Evolutionary conservation across 37 sponge, comb jelly and placozoan species (phyloP), one percentile per base, ranked within the genome.

Genomic region (Aplysina aerophoba): DNA sequence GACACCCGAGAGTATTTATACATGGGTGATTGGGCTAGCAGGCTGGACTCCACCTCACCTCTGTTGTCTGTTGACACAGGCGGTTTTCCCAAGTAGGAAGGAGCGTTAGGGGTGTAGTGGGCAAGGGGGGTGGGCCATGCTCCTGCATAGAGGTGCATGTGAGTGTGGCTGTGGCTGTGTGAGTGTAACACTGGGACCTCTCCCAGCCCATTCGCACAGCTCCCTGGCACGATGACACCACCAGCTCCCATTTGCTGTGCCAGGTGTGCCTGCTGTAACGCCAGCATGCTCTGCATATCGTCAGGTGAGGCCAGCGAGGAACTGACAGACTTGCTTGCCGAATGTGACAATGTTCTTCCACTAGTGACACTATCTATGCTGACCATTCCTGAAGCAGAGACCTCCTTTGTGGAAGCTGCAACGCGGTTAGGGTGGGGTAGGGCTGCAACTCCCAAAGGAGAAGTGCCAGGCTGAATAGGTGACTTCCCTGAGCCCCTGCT

Each of bases 161-260:
- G 71, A 17, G 71, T 69, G 71, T 69, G 71, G 4, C 35, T 69
- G 71, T 69, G 71, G 71, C 30, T 69, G 34, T 69, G 71, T 16
- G 71, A 34, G 71, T 69, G 71, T 0, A 69, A 31, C 27, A 69
- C 33, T 35, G 28, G 71, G 34, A 69, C 33, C 34, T 30, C 35
- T 1, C 28, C 34, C 17, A 35, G 34, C 33, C 31, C 34, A 69
- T 16, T 65, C 13, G 27, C 22, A 30, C 66, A 25, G 13, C 71
- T 30, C 34, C 31, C 71, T 30, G 71, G 33, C 30, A 69, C 28
- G 15, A 69, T 2, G 1, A 69, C 71, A 11, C 34, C 34, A 1
- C 71, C 34, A 16, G 34, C 35, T 4, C 28, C 34, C 34, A 17
- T 30, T 6, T 69, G 71, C 34, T 69, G 71, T 1, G 71, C 34